Percentiles rank a stretch among this genome's conserved stretches.
Conservation (phyloP, 2,113 vertebrate genomes). For the Tachysurus vachellii region DNA sequence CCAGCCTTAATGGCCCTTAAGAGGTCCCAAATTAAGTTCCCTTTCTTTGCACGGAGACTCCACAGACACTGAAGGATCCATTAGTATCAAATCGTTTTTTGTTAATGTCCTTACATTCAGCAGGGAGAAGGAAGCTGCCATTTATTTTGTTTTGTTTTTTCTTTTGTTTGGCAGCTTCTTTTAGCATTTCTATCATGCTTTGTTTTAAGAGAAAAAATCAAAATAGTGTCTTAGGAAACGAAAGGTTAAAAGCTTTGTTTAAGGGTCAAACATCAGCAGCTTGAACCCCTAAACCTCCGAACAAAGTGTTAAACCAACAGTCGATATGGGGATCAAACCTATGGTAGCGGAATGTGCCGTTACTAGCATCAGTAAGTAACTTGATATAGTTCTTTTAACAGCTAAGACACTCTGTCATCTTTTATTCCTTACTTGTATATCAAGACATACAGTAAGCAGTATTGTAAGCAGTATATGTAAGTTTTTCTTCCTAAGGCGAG, state of each 20-base stretch:
- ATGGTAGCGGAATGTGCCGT: too few species aligned
- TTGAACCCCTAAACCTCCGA: too few species aligned
- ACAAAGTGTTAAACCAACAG: too few species aligned
- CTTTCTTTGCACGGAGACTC: constrained; percentile 16
- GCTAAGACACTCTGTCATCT: neutral
- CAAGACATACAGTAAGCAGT: neutral
- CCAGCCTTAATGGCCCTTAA: constrained; percentile 51
- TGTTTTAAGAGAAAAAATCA: too few species aligned
- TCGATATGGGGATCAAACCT: too few species aligned
- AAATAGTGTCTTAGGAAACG: too few species aligned
- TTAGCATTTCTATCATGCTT: neutral
- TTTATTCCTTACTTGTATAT: neutral
- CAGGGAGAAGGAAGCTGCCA: constrained; percentile 9
- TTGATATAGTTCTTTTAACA: too few species aligned
- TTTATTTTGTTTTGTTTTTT: constrained; percentile 7
- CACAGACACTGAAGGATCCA: constrained; percentile 41
- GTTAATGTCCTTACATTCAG: constrained; percentile 51
- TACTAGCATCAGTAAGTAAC: too few species aligned
- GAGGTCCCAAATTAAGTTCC: constrained; percentile 52
- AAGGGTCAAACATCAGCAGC: too few species aligned
- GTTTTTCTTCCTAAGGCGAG: neutral
- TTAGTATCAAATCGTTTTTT: constrained; percentile 42
- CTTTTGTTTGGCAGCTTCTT: neutral
- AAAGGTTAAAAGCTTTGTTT: too few species aligned
- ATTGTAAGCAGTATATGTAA: neutral